Evolutionary conservation across 2,888 invertebrate genomes (phyloP), one percentile per base, ranked within the genome.

Genomic region (Rhingia rostrata): DNA sequence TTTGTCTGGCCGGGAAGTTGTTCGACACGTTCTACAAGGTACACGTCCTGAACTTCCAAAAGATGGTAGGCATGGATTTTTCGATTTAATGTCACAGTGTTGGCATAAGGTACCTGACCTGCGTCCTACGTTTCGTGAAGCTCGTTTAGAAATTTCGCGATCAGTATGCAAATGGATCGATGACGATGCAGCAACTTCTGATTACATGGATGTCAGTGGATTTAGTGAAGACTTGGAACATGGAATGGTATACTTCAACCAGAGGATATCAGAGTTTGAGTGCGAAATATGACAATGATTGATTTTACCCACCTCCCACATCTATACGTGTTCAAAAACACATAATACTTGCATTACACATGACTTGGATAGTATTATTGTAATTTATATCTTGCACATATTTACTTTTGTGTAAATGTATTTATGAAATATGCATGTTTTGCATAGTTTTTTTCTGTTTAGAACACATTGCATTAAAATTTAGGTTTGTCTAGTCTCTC

Each of bases 1-100:
- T 78, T 94, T 97, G 93, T 95, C 95, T 0, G 96, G 96, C 0
- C 94, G 96, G 7, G 96, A 96, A 89, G 96, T 97, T n/a, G 94
- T 96, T 90, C 93, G 95, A 6, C 94, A 95, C 43, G 96, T 97
- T 58, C 94, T 96, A 30, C 95, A 94, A 87, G 97, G 96, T 32
- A 94, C 95, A 89, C 93, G 96, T 0, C 93, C 96, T 73, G 95
- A 96, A 88, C 93, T 96, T 64, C 97, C 97, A 0, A 93, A 94
- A 72, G 96, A 96, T 91, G 96, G 96, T 91, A 94, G 95, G 87
- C 94, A 95, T 78, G 94, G 94, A 88, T 92, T 95, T 87, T 95
- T 94, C 88, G 92, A 93, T 86, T 91, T 95, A 81, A 94, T 95
- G 92, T 91, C 93, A 12, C 92, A 93, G 85, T 93, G 93, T 86